phyloP scores from a whole-genome alignment of 2,888 invertebrate species.

The Drosophila ustulata region DNA sequence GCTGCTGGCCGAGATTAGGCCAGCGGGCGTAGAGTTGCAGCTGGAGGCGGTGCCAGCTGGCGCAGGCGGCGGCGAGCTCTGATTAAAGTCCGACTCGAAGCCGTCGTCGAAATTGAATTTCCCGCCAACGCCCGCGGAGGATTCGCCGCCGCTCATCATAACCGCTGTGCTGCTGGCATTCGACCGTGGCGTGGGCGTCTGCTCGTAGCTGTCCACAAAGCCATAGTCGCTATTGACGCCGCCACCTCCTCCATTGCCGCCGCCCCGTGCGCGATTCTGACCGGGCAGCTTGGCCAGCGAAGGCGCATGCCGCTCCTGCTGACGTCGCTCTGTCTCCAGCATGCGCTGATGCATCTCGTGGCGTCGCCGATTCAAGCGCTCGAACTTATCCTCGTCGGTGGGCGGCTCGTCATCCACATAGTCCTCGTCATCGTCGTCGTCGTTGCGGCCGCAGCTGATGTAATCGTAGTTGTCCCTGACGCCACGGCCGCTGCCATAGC shows the following conservation, averaged over 20 bases:
- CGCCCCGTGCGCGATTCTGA: slow-evolving; percentile 53
- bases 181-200: slow-evolving; percentile 81
- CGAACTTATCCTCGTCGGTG: slow-evolving; percentile 84
- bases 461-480: slow-evolving; percentile 83
- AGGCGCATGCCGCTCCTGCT: slow-evolving; percentile 69
- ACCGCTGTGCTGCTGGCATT: slow-evolving; percentile 77
- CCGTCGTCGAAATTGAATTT: slow-evolving; percentile 85
- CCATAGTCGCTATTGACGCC: slow-evolving; percentile 72
- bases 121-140: slow-evolving; percentile 62
- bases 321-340: slow-evolving; percentile 83
- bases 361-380: slow-evolving; percentile 83
- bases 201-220: slow-evolving; percentile 83
- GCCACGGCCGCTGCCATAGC: slow-evolving; percentile 57
- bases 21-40: slow-evolving; percentile 81
- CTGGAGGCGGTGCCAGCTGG: slow-evolving; percentile 81
- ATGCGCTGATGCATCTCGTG: slow-evolving; percentile 85
- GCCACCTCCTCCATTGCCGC: slow-evolving; percentile 57
- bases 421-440: slow-evolving; percentile 82
- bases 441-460: slow-evolving; percentile 78
- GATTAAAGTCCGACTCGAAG: slow-evolving; percentile 85
- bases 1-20: slow-evolving; percentile 61
- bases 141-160: slow-evolving; percentile 73
- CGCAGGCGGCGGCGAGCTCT: slow-evolving; percentile 80
- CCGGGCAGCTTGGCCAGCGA: slow-evolving; percentile 65
- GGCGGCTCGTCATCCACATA: slow-evolving; percentile 82